These are phyloP conservation scores for Drosophila cognata DNA, from an alignment of 2,888 invertebrate species.

Conservation along the genomic window DNA sequence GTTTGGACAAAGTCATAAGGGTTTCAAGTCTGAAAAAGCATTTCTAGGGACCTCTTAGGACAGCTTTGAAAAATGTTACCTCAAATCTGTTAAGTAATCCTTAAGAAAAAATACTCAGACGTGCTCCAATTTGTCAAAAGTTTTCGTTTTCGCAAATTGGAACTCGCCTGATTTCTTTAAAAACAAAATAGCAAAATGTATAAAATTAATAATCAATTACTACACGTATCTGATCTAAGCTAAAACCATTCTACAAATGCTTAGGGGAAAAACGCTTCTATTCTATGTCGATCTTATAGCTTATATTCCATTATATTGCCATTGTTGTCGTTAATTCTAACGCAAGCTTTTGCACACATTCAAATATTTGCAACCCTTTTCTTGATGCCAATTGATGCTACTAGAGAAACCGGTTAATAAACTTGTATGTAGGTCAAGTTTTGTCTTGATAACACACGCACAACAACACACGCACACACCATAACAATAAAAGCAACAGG, in stretches of 20 bases:
- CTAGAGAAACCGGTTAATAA: constrained; percentile 81
- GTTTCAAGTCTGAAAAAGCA: background rate
- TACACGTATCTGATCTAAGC: background rate
- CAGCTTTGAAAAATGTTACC: background rate
- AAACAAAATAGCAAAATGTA: background rate
- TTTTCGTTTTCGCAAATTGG: background rate
- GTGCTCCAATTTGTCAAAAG: background rate
- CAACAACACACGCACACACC: constrained; percentile 19
- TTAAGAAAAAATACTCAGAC: background rate
- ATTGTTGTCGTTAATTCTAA: constrained; percentile 30
- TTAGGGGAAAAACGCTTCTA: background rate
- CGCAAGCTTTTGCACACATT: constrained; percentile 28
- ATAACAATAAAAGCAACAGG: constrained; percentile 64
- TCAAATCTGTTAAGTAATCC: background rate
- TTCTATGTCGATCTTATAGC: background rate
- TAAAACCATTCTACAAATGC: background rate
- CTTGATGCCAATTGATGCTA: constrained; percentile 39
- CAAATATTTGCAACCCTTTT: constrained; percentile 58
- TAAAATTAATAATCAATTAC: background rate
- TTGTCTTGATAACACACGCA: constrained; percentile 77
- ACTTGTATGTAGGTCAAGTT: constrained; percentile 84
- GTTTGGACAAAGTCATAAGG: no score
- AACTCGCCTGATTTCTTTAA: background rate
- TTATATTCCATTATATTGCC: background rate
- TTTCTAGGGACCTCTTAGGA: background rate